These are phyloP conservation scores for Philhelius pedissequus DNA, from an alignment of 2,888 invertebrate genomes.

Conservation along the genomic window DNA sequence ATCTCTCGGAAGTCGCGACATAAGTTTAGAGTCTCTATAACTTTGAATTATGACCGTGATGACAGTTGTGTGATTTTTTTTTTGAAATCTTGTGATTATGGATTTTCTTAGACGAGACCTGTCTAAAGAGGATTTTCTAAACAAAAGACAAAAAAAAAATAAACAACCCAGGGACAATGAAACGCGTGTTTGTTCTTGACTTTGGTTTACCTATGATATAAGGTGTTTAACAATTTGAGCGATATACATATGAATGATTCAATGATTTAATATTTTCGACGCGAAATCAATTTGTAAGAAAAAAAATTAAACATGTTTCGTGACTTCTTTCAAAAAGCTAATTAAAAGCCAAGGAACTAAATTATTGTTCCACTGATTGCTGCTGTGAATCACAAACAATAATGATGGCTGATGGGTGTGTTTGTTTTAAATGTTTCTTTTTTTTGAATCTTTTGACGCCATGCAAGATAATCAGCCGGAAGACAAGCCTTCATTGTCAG, in stretches of 20 bases:
- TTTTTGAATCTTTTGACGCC: slow-evolving; percentile 3
- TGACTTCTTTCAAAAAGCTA: slow-evolving; percentile 27
- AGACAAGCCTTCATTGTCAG: slow-evolving; percentile 29
- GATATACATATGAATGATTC: slow-evolving; percentile 25
- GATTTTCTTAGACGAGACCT: slow-evolving; percentile 39
- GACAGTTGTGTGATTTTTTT: slow-evolving; percentile 32
- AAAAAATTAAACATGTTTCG: background rate
- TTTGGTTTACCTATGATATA: background rate
- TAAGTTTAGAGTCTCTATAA: slow-evolving; percentile 12
- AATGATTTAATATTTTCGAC: slow-evolving; percentile 8
- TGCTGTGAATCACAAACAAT: slow-evolving; percentile 37
- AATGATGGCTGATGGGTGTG: background rate
- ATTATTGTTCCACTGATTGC: background rate
- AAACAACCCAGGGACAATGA: slow-evolving; percentile 11
- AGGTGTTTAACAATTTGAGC: slow-evolving; percentile 14
- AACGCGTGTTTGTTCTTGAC: slow-evolving; percentile 13
- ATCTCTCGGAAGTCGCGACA: slow-evolving; percentile 60
- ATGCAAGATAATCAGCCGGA: slow-evolving; percentile 42
- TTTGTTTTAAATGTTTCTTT: background rate
- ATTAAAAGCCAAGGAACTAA: slow-evolving; percentile 34
- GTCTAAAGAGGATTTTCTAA: slow-evolving; percentile 24
- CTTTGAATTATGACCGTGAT: slow-evolving; percentile 59
- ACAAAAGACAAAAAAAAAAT: slow-evolving; percentile 12
- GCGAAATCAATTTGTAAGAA: slow-evolving; percentile 35
- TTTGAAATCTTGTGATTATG: background rate